Evolutionary conservation across 2,888 invertebrate species (phyloP), one percentile per base, ranked within the genome.

Genomic region (Latrodectus hesperus): DNA sequence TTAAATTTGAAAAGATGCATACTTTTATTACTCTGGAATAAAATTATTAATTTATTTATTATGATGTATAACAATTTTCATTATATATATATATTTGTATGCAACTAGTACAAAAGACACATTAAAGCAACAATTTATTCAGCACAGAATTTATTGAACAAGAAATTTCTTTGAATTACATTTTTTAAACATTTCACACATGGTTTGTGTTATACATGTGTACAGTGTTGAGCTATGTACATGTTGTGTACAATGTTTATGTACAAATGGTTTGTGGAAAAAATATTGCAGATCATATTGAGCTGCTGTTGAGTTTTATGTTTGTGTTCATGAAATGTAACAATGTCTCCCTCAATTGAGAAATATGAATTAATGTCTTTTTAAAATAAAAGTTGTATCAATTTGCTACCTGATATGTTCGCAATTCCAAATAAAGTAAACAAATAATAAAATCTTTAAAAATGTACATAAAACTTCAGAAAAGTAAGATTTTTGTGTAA

Each of bases 221-320:
- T 88, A 88, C 88, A 88, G 88, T 88, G 88, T 88, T 81, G 71
- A 72, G 80, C 88, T 88, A 88, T 88, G 88, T 88, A 88, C 88
- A 88, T 88, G 84, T 84, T 84, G 84, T 88, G 88, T 88, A 84
- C 84, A 84, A 83, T 88, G 84, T 88, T 80, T 88, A 88, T 88
- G 88, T 88, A 88, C 88, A 88, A 80, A 88, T 88, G 88, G 83
- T 65, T 83, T 64, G 82, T 68, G 82, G 87, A 88, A 82, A 88
- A 87, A 81, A 78, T 87, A 88, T 16, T 74, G 87, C 78, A 70
- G 78, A 10, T 64, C 82, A 26, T 8, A 6, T 11, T 55, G 78
- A 78, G 55, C 82, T 70, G 76, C 86, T 76, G 52, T 81, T 72
- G 73, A 71, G 70, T 26, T 22, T 22, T 78, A 64, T 78, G 78